Evolutionary conservation across 2,797 vertebrate genomes (phyloP), one percentile per base, ranked within the genome.

Genomic region (Protosalanx chinensis): DNA sequence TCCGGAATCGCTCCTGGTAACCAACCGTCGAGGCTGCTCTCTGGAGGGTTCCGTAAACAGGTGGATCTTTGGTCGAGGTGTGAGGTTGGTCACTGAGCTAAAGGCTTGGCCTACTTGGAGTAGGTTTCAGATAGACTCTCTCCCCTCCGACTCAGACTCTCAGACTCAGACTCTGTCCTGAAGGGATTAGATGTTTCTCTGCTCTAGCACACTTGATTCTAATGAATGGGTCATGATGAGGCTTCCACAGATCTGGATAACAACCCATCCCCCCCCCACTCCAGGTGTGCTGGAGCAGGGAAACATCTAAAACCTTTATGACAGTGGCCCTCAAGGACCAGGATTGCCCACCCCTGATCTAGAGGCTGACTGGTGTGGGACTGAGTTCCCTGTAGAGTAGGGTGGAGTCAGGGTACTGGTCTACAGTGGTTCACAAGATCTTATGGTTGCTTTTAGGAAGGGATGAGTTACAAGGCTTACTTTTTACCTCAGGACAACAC

Each of bases 121-220:
- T 84, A 78, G 79, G 79, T 73, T 85, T 79, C 71, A 81, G 72
- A 68, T 77, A 82, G 86, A 74, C 86, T 84, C 82, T 87, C 23
- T 27, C 23, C 23, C 23, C 23, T 27, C 23, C 1, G 23, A 1
- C 23, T 27, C 23, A 1, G 23, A 1, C 23, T 27, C 23, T 27
- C 23, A 27, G 23, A 27, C 23, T 27, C 23, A 27, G 23, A 27
- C 23, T 27, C 23, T 27, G 23, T 27, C 23, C 23, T 27, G 23
- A 27, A 27, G 23, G 23, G 23, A 1, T 27, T 27, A 27, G 23
- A 27, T 27, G 23, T 27, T 27, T 27, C 23, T 27, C 23, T 27
- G 23, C 23, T 27, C 23, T 27, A 27, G 23, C 23, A 27, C 23
- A 27, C 23, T 27, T 27, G 23, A 1, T 27, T 27, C 23, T 27